A percentile compares a stretch with the other conserved stretches of the same genome.
Evolutionary conservation across 2,797 vertebrate genomes (phyloP).

Genomic region (Epinephelus coioides): DNA sequence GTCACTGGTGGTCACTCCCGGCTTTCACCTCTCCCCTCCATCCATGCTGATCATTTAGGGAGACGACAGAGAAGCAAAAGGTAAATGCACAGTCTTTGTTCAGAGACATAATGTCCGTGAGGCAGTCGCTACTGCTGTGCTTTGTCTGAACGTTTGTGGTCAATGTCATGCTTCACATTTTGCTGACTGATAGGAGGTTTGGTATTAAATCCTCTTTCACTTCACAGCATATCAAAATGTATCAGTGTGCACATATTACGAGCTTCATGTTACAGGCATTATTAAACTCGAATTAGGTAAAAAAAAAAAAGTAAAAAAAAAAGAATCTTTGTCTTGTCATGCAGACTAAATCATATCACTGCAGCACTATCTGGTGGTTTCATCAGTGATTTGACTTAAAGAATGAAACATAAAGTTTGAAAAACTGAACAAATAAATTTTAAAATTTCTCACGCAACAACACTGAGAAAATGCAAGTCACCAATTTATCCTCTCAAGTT

Average conservation of each 20-base stretch:
- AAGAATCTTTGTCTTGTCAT: neutral
- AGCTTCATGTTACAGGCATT: neutral
- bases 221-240: neutral
- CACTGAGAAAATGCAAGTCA: neutral
- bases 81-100: conserved; percentile 48
- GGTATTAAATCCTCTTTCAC: neutral
- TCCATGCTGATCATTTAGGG: conserved; percentile 2
- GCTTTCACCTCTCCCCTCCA: conserved; percentile 21
- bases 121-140: neutral
- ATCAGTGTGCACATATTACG: neutral
- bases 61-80: conserved; percentile 31
- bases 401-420: neutral
- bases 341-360: neutral
- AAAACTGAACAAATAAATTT: neutral
- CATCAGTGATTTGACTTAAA: neutral
- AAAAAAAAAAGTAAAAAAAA: neutral
- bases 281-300: neutral
- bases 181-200: conserved; percentile 2
- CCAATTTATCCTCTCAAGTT: neutral
- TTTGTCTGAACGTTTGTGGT: conserved; percentile 5
- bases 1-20: neutral
- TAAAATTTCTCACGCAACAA: neutral
- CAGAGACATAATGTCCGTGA: neutral
- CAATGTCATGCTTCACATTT: neutral
- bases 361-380: neutral